Percentiles rank a stretch among this genome's conserved stretches.
Evolutionary conservation across 2,888 invertebrate species (phyloP).

Genomic region (Noctua pronuba): DNA sequence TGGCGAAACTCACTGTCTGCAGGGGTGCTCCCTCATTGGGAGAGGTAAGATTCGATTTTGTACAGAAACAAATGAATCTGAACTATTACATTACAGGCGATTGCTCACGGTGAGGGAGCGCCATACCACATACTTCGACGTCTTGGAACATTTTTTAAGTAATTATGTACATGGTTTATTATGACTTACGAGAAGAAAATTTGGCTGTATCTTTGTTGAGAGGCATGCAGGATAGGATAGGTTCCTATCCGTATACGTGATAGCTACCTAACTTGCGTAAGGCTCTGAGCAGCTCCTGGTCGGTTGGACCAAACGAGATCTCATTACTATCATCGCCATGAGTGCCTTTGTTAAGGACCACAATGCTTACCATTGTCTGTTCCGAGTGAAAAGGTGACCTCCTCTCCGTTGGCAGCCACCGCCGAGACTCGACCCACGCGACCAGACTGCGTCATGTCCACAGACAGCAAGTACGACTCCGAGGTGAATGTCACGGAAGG

Average conservation of each 20-base stretch:
- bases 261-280: background rate
- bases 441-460: conserved; percentile 77
- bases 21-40: background rate
- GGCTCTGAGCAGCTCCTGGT: background rate
- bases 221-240: background rate
- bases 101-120: background rate
- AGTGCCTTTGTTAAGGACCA: background rate
- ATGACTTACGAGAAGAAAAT: background rate
- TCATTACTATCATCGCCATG: background rate
- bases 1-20: background rate
- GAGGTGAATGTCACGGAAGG: conserved; percentile 76
- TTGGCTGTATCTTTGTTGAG: background rate
- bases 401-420: conserved; percentile 80
- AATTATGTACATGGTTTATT: background rate
- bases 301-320: background rate
- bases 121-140: background rate
- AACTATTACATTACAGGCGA: background rate
- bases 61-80: background rate
- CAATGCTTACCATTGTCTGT: conserved; percentile 75
- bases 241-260: background rate
- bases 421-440: conserved; percentile 79
- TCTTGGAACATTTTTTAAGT: background rate
- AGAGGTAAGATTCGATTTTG: background rate
- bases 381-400: conserved; percentile 76
- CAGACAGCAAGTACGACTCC: conserved; percentile 75